Base-by-base conservation (phyloP, 2,888 invertebrate species). In the Oxycera nigricornis region DNA sequence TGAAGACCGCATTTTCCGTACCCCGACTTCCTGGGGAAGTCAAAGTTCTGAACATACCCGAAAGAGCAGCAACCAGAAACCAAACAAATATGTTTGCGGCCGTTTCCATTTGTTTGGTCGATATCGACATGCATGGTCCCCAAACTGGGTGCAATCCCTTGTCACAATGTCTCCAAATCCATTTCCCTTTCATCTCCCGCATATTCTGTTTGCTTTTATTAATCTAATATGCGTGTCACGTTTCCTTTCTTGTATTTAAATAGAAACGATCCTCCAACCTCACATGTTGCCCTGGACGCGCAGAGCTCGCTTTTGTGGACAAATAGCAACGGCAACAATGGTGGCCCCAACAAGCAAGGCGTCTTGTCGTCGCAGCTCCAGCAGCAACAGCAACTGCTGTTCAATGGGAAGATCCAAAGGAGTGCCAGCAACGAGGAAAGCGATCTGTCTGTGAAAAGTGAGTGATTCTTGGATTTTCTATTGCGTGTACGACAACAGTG, bases 351-450 rank as follows among this genome's bases (percentile, higher is more conserved):
- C 22, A 70, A 70, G 17, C 55, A 52, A 24, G 17, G 35, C 70
- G 55, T 31, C 50, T 52, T 52, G 70, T 39, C 17, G 52, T 31
- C 52, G n/a, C 52, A 52, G 20, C 70, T 31, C 9, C 70, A 70
- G 31, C 70, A 70, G 17, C 65, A 65, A 26, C 70, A 70, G 20
- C 70, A 70, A 31, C 46, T n/a, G 14, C 28, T 70, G 30, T 70
- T 52, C 31, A 52, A 70, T 31, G 70, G 52, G 22, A 52, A 52
- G 46, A 70, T 70, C 35, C 52, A 52, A 31, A 52, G 70, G 31
- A 70, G 70, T 31, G 70, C 52, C 70, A 70, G 70, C 70, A 70
- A 70, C 55, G 70, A 70, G 52, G 70, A 70, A 52, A 52, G 70
- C 24, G 70, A 70, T 20, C 55, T 70, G 41, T 70, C 70, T 28